phyloP scores from a whole-genome alignment of 2,113 vertebrate species.

The Odontophorus gujanensis region DNA sequence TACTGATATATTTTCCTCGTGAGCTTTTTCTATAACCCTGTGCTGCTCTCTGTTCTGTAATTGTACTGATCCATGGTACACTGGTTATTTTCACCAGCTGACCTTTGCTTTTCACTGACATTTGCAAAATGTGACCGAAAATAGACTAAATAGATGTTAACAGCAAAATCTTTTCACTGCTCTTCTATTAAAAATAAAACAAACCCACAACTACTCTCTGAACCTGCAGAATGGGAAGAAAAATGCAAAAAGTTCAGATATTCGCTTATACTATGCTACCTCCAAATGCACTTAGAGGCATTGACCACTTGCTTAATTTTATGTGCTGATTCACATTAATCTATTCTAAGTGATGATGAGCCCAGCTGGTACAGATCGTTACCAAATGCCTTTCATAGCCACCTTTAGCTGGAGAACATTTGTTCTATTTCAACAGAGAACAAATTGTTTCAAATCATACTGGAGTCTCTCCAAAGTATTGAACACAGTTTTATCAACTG shows the following conservation, averaged over 20 bases:
- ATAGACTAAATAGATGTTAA: conserved; percentile 48
- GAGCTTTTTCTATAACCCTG: background rate
- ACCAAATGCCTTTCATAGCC: conserved; percentile 50
- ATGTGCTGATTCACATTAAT: conserved; percentile 56
- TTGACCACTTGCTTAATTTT: conserved; percentile 66
- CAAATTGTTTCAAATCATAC: conserved; percentile 60
- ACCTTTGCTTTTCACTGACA: conserved; percentile 64
- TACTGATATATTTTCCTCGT: background rate
- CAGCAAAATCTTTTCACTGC: conserved; percentile 23
- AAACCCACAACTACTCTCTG: background rate
- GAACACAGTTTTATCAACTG: conserved; percentile 34
- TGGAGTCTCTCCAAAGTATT: conserved; percentile 55
- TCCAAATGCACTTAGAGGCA: conserved; percentile 56
- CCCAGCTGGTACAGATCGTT: conserved; percentile 53
- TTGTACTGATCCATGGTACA: conserved; percentile 38
- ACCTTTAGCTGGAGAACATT: conserved; percentile 62
- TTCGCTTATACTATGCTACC: background rate
- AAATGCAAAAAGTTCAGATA: conserved; percentile 9
- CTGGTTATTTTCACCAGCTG: conserved; percentile 1
- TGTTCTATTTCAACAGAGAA: conserved; percentile 58
- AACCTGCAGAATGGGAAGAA: background rate
- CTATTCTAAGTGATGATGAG: conserved; percentile 63
- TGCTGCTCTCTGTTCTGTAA: conserved; percentile 27
- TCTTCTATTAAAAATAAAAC: background rate
- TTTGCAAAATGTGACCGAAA: conserved; percentile 64